Base-by-base conservation (phyloP, 2,888 invertebrate genomes). In the Acronicta aceris region DNA sequence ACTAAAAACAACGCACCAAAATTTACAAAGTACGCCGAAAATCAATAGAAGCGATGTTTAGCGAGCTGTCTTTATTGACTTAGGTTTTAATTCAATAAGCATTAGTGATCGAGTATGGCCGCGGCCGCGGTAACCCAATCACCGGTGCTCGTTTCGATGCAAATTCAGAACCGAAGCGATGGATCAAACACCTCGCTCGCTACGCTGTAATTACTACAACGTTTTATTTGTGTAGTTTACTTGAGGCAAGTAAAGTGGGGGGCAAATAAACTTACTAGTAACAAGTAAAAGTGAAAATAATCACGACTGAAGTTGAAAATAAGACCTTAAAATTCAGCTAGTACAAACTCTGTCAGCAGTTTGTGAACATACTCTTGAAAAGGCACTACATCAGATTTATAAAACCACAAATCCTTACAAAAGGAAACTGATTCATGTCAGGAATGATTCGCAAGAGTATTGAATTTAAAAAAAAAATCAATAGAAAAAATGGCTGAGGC, bases 91-190 rank as follows among this genome's bases (percentile, higher is more conserved):
- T 82, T 79, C 67, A 77, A 81, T 85, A 78, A 80, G 67, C 67
- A 71, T 77, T 72, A 71, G 71, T 55, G 65, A 71, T 74, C 71
- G 71, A 68, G 71, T 13, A 50, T 63, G 65, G 55, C 65, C 65
- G 74, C 54, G 78, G 79, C 64, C 69, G 73, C 70, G 58, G 80
- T 83, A 85, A 85, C 78, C 68, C 81, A 84, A 88, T 89, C 84
- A 87, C 70, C 73, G 76, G 49, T 63, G 69, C 82, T 89, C 86
- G 83, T 90, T 88, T 88, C 83, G 81, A 89, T 90, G 90, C 86
- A 87, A 89, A 91, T 91, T 77, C 49, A 41, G 45, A 74, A 77
- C 71, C 61, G 60, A 69, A 67, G 55, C 48, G 56, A 27, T 58
- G 49, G 57, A 68, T 74, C 63, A 65, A 66, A 76, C 70, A 65